Conservation (phyloP, 1,140 invertebrate genomes). For the Pogonomyrmex barbatus region DNA sequence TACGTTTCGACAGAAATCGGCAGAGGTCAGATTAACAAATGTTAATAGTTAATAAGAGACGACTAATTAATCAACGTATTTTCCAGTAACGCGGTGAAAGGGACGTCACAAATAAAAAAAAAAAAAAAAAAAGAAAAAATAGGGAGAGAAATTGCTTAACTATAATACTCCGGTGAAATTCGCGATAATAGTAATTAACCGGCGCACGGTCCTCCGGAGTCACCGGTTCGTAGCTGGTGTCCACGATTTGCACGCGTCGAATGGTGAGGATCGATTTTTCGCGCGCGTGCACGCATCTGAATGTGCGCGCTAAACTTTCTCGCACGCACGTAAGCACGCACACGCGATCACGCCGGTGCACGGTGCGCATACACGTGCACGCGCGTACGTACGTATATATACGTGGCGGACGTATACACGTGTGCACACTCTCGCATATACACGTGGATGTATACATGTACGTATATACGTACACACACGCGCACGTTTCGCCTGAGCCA, state of each 20-base stretch:
- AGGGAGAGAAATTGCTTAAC: neutral
- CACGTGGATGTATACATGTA: slow-evolving; percentile 6
- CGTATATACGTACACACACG: neutral
- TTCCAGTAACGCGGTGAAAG: slow-evolving; percentile 19
- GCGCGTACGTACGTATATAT: neutral
- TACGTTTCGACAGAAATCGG: neutral
- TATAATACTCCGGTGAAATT: slow-evolving; percentile 37
- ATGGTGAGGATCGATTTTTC: slow-evolving; percentile 82
- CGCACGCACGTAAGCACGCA: slow-evolving; percentile 42
- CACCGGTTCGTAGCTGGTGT: slow-evolving; percentile 59
- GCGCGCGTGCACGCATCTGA: slow-evolving; percentile 63
- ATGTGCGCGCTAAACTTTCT: slow-evolving; percentile 69
- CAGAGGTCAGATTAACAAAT: neutral
- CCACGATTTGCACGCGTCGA: slow-evolving; percentile 66
- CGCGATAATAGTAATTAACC: slow-evolving; percentile 51
- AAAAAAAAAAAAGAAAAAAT: neutral
- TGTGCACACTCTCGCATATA: neutral
- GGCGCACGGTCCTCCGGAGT: slow-evolving; percentile 25
- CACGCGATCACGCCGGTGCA: slow-evolving; percentile 3
- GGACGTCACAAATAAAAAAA: neutral
- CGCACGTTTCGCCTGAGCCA: slow-evolving; percentile 63
- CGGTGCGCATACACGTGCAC: neutral
- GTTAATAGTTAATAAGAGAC: slow-evolving; percentile 23
- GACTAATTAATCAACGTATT: slow-evolving; percentile 30
- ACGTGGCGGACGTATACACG: neutral